Conservation (phyloP, 37 sponge, comb jelly and placozoan genomes). For the Eunapius fragilis region DNA sequence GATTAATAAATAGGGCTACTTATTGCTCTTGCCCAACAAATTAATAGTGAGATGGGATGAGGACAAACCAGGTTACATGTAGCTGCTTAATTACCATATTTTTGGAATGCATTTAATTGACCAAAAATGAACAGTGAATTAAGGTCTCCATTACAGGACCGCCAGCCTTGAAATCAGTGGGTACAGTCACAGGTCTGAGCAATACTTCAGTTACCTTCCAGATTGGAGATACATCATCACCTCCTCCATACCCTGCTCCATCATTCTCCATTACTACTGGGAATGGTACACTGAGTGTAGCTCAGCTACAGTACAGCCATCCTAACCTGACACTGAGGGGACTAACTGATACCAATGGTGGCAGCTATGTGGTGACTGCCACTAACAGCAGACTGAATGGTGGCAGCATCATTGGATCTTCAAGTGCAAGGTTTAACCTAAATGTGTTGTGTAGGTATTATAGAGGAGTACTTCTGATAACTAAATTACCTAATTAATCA, state of each 20-base stretch:
- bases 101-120: no score
- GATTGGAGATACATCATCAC: background rate
- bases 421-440: background rate
- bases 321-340: background rate
- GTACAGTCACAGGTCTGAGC: background rate
- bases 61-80: no score
- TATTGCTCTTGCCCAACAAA: no score
- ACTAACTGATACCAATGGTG: background rate
- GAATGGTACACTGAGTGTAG: background rate
- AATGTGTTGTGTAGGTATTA: conserved; percentile 20
- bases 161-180: background rate
- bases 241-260: background rate
- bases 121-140: no score
- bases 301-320: background rate
- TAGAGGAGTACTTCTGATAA: background rate
- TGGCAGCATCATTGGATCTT: conserved; percentile 1
- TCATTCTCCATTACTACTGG: background rate
- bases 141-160: background rate
- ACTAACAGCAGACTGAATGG: conserved; percentile 12
- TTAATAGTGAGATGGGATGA: no score
- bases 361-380: conserved; percentile 9
- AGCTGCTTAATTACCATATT: no score
- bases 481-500: background rate
- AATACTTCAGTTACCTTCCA: background rate
- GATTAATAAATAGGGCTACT: no score